These are phyloP conservation scores for Eupleurogrammus muticus DNA, from an alignment of 2,797 vertebrate species.

Conservation along the genomic window DNA sequence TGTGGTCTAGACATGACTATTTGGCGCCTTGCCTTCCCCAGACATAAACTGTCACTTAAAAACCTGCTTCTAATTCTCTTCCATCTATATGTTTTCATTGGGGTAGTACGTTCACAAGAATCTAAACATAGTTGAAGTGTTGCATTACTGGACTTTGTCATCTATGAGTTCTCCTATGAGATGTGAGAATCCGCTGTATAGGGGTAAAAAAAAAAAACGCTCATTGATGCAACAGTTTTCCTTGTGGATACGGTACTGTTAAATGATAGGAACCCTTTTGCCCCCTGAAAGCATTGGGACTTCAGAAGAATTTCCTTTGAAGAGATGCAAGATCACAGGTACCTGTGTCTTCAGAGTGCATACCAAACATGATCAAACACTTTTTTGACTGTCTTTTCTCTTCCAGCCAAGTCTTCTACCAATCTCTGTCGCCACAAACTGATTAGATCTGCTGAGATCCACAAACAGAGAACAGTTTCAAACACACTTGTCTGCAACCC, in stretches of 20 bases:
- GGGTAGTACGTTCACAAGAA: constrained; percentile 57
- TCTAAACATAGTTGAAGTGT: constrained; percentile 58
- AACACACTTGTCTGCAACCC: constrained; percentile 68
- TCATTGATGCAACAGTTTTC: constrained; percentile 43
- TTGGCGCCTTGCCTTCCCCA: constrained; percentile 53
- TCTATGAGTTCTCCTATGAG: constrained; percentile 1
- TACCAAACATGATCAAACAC: constrained; percentile 76
- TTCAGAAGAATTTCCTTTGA: constrained; percentile 68
- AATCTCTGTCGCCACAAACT: constrained; percentile 67
- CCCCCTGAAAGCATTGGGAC: constrained; percentile 56
- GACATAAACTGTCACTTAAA: constrained; percentile 52
- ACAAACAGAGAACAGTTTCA: constrained; percentile 71
- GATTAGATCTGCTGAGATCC: constrained; percentile 77
- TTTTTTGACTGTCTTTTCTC: constrained; percentile 61
- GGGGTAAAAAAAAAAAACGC: not conserved
- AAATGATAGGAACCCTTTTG: constrained; percentile 51
- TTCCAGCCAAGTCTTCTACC: constrained; percentile 67
- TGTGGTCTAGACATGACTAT: constrained; percentile 73
- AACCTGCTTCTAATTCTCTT: constrained; percentile 37
- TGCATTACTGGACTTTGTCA: constrained; percentile 27
- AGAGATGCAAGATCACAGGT: constrained; percentile 71
- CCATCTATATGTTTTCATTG: constrained; percentile 65
- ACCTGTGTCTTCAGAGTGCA: constrained; percentile 68
- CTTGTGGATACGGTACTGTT: constrained; percentile 32
- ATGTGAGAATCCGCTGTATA: constrained; percentile 23